Evolutionary conservation across 2,113 vertebrate species (phyloP).

Genomic region (Centropristis striata): DNA sequence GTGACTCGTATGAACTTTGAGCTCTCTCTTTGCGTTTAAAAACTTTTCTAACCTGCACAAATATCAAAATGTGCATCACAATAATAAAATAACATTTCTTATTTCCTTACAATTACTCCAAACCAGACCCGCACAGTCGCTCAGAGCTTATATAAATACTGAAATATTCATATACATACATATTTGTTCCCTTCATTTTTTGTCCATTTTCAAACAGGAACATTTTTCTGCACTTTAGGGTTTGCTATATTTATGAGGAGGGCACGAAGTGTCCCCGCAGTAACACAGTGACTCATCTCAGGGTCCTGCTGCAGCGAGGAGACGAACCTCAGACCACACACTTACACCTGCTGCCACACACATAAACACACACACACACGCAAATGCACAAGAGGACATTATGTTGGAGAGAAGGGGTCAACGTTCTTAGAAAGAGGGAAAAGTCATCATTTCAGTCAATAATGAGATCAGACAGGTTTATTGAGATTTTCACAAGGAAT

Average conservation of each 20-base stretch:
- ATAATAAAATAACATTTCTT: constrained; percentile 17
- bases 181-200: constrained; percentile 67
- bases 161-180: constrained; percentile 85
- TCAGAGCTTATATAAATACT: constrained; percentile 78
- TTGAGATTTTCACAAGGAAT: too few relatives aligned
- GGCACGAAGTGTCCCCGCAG: constrained; percentile 71
- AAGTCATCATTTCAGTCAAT: neutral
- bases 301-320: constrained; percentile 61
- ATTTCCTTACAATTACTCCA: constrained; percentile 31
- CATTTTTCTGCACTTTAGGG: constrained; percentile 87
- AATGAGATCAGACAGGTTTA: too few relatives aligned
- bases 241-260: constrained; percentile 87
- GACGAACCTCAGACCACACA: constrained; percentile 41
- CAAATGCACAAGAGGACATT: constrained; percentile 9
- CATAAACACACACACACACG: constrained; percentile 19
- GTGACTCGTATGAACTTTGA: constrained; percentile 74
- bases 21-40: constrained; percentile 64
- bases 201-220: constrained; percentile 73
- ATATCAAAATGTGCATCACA: constrained; percentile 43
- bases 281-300: constrained; percentile 77
- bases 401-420: constrained; percentile 10
- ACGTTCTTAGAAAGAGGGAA: constrained; percentile 64
- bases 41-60: constrained; percentile 67
- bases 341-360: constrained; percentile 38
- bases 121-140: constrained; percentile 58